Base-by-base conservation (phyloP, 2,888 invertebrate genomes). In the Miltochrista miniata region DNA sequence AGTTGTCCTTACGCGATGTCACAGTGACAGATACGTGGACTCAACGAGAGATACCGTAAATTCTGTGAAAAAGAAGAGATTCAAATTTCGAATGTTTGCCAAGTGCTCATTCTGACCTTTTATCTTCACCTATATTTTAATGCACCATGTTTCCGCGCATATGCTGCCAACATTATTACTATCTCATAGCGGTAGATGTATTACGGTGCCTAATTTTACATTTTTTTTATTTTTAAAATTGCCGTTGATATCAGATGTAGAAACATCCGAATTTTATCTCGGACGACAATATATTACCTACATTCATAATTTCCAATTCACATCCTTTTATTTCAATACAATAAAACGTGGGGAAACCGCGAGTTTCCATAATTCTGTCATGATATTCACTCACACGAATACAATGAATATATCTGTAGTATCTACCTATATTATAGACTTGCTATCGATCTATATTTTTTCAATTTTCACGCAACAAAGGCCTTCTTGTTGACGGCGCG, bases 401-500 rank as follows among this genome's bases (percentile, higher is more conserved):
- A 30, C 37, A 41, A 39, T 14, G 33, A 29, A 12, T 45, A 44
- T 45, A 45, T 43, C 38, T 48, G 46, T 42, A 48, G 51, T 30
- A 40, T 13, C n/a, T n/a, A n/a, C n/a, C n/a, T n/a, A n/a, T n/a
- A n/a, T n/a, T n/a, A 55, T 54, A 57, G 38, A 62, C 52, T 56
- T 33, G 44, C 54, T 54, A 68, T 58, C 51, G 58, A 61, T 64
- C 56, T 61, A 2, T 58, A 63, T 61, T 67, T 69, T 75, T 70
- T 68, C 62, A 60, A 68, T 69, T 74, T 73, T 66, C 62, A 69
- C 72, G 74, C 69, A 70, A 56, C 61, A 64, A 63, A 64, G 64
- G 63, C 65, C 64, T 69, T 72, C 63, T 72, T 69, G 62, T 40
- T 66, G 53, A 51, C 45, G 49, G 61, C 67, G 64, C 64, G 65